A percentile compares a stretch with the other conserved stretches of the same genome.
Conservation (phyloP, 1,140 invertebrate genomes). For the Ceratitis capitata region DNA sequence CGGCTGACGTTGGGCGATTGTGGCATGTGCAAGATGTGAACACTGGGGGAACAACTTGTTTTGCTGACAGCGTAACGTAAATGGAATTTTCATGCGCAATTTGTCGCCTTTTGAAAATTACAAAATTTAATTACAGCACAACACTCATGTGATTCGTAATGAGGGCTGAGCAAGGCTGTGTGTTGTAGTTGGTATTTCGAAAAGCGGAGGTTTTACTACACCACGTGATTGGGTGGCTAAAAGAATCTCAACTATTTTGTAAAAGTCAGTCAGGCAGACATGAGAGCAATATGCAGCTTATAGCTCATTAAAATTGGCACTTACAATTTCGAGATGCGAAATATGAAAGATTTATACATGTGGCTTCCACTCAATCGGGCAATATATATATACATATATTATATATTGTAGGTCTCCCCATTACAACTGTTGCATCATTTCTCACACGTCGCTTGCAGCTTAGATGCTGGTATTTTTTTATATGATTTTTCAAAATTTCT, state of each 20-base stretch:
- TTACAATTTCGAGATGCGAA: too few species aligned
- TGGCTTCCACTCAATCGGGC: neutral
- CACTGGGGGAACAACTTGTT: neutral
- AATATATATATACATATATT: too few species aligned
- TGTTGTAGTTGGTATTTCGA: too few species aligned
- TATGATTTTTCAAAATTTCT: too few species aligned
- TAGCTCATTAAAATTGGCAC: too few species aligned
- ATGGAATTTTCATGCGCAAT: conserved; percentile 37
- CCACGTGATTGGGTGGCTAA: too few species aligned
- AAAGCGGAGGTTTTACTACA: too few species aligned
- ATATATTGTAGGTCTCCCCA: too few species aligned
- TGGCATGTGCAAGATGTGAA: conserved; percentile 10
- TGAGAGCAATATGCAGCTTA: neutral
- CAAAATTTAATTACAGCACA: conserved; percentile 30
- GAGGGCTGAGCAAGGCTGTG: neutral
- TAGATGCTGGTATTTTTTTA: too few species aligned
- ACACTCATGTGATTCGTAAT: neutral
- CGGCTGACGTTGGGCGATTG: neutral
- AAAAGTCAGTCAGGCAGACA: neutral
- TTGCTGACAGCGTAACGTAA: conserved; percentile 12
- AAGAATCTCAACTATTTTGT: neutral
- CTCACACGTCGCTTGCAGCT: too few species aligned
- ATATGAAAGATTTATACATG: neutral
- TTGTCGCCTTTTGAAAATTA: conserved; percentile 36
- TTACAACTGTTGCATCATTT: too few species aligned